phyloP scores from a whole-genome alignment of 2,113 vertebrate genomes.

The Porphyrio hochstetteri region DNA sequence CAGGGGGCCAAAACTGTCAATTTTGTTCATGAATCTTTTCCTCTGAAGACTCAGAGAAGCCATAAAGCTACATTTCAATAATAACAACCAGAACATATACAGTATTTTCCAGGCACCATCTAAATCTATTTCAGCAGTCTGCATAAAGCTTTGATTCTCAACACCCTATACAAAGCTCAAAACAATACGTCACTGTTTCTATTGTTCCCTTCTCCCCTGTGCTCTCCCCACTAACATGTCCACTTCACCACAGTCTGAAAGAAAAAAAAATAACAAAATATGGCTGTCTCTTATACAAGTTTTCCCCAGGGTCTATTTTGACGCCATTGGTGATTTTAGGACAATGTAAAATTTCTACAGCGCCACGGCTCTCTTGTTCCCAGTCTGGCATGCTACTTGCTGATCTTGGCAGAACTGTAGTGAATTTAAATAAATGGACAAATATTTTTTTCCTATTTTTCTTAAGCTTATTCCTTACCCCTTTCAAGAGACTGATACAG shows the following conservation, averaged over 20 bases:
- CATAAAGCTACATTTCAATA: neutral
- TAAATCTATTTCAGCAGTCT: neutral
- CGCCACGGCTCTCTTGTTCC: neutral
- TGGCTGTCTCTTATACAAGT: neutral
- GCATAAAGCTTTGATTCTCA: neutral
- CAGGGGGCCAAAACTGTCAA: neutral
- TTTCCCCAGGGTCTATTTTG: neutral
- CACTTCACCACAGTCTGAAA: neutral
- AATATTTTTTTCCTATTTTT: neutral
- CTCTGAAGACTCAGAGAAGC: neutral
- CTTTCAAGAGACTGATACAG: neutral
- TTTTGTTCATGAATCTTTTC: neutral
- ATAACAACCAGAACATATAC: neutral
- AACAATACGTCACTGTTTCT: neutral
- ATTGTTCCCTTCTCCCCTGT: neutral
- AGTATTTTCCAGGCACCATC: neutral
- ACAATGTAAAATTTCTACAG: neutral
- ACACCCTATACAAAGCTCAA: neutral
- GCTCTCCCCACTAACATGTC: neutral
- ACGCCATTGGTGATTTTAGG: neutral
- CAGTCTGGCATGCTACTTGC: neutral
- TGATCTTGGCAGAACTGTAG: neutral
- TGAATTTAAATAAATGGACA: neutral
- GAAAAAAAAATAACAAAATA: too few species aligned
- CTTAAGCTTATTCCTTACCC: neutral